Conservation (phyloP, 2,797 vertebrate species). For the Coracias cyanogaster region DNA sequence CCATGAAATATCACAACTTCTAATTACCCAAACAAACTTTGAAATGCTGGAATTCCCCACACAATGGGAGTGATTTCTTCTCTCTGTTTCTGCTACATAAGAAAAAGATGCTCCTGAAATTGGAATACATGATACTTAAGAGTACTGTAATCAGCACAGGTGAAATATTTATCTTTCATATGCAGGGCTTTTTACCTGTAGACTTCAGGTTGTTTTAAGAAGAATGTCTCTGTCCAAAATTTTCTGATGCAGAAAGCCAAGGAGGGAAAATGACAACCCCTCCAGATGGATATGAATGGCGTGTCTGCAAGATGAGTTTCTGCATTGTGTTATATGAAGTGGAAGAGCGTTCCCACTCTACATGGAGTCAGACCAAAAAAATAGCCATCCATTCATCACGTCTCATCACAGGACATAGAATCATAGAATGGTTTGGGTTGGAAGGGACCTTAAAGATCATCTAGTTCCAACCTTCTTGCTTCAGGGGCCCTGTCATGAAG, state of each 20-base stretch:
- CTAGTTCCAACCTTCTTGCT: not conserved
- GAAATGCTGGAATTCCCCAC: not conserved
- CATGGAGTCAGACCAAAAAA: not conserved
- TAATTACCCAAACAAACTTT: not conserved
- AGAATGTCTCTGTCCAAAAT: not conserved
- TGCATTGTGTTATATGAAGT: not conserved
- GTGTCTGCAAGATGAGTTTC: not conserved
- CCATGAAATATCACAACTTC: not conserved
- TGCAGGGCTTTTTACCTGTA: not conserved
- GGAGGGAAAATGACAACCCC: not conserved
- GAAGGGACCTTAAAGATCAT: too few relatives aligned
- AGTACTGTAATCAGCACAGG: not conserved
- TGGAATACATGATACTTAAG: not conserved
- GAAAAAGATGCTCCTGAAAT: not conserved
- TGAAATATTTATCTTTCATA: not conserved
- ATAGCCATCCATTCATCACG: not conserved
- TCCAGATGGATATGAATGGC: not conserved
- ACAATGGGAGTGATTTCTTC: not conserved
- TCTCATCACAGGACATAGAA: not conserved
- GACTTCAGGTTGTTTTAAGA: not conserved
- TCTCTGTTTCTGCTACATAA: not conserved
- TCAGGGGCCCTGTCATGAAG: not conserved
- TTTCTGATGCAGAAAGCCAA: not conserved
- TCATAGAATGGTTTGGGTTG: not conserved
- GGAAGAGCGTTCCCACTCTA: not conserved